Evolutionary conservation across 2,888 invertebrate genomes (phyloP).

Genomic region (Cosmia pyralina): DNA sequence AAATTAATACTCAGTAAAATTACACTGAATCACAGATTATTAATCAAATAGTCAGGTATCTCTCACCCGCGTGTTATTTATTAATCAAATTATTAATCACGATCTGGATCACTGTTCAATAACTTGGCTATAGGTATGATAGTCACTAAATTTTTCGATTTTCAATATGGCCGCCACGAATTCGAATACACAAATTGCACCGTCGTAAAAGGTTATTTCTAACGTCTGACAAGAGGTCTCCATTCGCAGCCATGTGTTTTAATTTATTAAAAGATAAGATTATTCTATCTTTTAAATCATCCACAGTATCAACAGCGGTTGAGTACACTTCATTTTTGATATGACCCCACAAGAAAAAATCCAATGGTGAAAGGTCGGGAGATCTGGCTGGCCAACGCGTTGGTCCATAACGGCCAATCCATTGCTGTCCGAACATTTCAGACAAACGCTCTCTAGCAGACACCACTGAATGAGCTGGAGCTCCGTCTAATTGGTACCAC

Average conservation of each 20-base stretch:
- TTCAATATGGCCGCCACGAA: background rate
- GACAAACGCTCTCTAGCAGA: too few relatives aligned
- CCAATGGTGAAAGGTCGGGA: background rate
- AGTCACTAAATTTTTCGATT: background rate
- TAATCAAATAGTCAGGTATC: background rate
- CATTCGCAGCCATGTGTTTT: constrained; percentile 5
- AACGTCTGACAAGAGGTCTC: background rate
- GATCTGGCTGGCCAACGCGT: too few relatives aligned
- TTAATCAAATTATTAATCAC: background rate
- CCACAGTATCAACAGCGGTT: background rate
- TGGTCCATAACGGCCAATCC: too few relatives aligned
- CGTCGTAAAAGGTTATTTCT: background rate
- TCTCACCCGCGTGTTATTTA: background rate
- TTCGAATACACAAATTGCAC: background rate
- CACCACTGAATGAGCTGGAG: too few relatives aligned
- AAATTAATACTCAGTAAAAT: background rate
- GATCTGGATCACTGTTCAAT: background rate
- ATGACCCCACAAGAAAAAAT: constrained; percentile 5
- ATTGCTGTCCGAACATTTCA: too few relatives aligned
- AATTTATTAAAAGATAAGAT: constrained; percentile 5
- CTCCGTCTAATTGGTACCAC: too few relatives aligned
- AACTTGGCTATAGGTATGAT: too few relatives aligned
- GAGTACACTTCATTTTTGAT: background rate
- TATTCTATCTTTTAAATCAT: background rate
- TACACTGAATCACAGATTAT: constrained; percentile 1